Conservation (phyloP, 2,888 invertebrate genomes). For the Mayetiola destructor region DNA sequence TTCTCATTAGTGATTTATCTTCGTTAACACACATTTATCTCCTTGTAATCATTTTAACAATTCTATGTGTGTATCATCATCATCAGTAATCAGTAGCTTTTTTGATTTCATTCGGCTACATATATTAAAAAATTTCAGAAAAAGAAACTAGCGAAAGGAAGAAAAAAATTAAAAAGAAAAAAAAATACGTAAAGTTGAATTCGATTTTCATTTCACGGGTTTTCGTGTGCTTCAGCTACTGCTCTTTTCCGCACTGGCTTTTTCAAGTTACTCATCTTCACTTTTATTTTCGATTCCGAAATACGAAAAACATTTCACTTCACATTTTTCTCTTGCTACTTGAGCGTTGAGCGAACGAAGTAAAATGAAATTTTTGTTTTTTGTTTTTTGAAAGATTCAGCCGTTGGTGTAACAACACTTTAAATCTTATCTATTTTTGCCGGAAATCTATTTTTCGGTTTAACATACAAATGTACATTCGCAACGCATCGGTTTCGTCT, state of each 20-base stretch:
- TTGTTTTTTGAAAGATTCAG: not conserved
- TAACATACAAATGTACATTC: not conserved
- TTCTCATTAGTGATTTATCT: constrained; percentile 12
- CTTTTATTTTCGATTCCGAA: not conserved
- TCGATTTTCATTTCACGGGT: too few relatives aligned
- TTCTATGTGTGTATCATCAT: not conserved
- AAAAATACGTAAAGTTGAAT: too few relatives aligned
- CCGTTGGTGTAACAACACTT: not conserved
- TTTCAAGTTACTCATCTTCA: not conserved
- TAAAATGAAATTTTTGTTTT: not conserved
- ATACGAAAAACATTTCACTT: not conserved
- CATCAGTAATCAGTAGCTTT: too few relatives aligned
- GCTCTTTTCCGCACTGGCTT: not conserved
- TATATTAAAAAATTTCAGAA: not conserved
- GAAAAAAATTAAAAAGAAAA: too few relatives aligned
- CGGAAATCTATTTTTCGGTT: not conserved
- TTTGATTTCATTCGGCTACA: not conserved
- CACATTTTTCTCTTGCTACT: not conserved
- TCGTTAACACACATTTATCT: constrained; percentile 9
- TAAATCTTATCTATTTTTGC: constrained; percentile 11
- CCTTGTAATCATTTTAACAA: constrained; percentile 5
- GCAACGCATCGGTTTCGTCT: too few relatives aligned
- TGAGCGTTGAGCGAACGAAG: too few relatives aligned
- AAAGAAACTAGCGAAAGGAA: too few relatives aligned
- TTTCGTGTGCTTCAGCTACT: not conserved